These are phyloP conservation scores for Xestoiulus laeticollis DNA, from an alignment of 2,888 invertebrate genomes.

Conservation along the genomic window DNA sequence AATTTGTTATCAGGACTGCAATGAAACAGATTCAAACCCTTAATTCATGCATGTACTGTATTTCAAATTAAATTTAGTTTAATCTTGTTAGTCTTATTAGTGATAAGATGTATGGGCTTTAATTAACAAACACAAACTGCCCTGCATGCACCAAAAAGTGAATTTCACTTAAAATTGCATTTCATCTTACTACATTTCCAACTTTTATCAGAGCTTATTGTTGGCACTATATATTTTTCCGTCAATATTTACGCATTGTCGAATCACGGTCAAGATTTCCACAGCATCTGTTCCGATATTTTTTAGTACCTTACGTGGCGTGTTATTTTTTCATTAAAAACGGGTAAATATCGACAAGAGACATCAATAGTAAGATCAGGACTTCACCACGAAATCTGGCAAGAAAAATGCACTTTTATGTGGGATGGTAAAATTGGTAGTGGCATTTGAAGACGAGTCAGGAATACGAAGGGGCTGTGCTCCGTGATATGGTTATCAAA, in stretches of 20 bases:
- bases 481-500: not conserved
- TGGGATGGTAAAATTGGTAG: not conserved
- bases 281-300: not conserved
- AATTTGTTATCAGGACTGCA: not conserved
- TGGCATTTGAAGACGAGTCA: not conserved
- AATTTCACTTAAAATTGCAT: too few relatives aligned
- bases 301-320: not conserved
- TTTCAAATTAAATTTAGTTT: too few relatives aligned
- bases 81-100: too few relatives aligned
- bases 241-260: not conserved
- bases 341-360: not conserved
- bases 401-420: not conserved
- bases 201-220: not conserved
- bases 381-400: not conserved
- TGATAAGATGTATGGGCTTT: too few relatives aligned
- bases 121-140: too few relatives aligned
- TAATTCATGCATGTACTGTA: too few relatives aligned
- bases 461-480: not conserved
- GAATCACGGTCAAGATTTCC: not conserved
- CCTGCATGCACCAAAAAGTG: too few relatives aligned
- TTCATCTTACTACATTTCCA: too few relatives aligned
- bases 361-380: not conserved
- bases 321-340: slow-evolving; percentile 5
- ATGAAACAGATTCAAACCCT: not conserved
- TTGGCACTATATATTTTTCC: not conserved